These are phyloP conservation scores for Pitta sordida DNA, from an alignment of 2,113 vertebrate genomes.

Conservation along the genomic window DNA sequence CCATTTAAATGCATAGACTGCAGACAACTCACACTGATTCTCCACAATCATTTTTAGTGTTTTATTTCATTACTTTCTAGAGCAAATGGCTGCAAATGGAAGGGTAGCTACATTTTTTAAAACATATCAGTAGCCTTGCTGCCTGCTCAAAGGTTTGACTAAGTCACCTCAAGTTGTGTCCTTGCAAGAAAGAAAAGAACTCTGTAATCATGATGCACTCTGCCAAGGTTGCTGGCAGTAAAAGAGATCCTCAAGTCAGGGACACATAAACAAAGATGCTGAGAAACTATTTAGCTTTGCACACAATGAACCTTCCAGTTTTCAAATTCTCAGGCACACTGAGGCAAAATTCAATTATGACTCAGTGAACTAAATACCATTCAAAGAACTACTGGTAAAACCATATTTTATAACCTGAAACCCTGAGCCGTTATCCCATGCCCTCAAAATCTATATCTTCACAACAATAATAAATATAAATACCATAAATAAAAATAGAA, in stretches of 20 bases:
- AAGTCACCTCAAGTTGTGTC: not conserved
- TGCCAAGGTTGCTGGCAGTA: not conserved
- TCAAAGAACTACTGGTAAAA: not conserved
- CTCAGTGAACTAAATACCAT: not conserved
- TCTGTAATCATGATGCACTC: not conserved
- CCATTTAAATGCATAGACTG: conserved; percentile 36
- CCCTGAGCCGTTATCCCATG: not conserved
- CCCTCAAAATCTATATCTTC: not conserved
- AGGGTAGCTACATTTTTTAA: not conserved
- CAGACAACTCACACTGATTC: not conserved
- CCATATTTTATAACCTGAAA: not conserved
- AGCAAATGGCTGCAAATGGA: conserved; percentile 16
- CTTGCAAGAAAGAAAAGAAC: not conserved
- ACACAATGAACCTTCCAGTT: not conserved
- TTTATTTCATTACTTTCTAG: conserved; percentile 3
- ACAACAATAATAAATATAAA: too few relatives aligned
- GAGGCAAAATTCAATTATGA: not conserved
- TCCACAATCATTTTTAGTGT: not conserved
- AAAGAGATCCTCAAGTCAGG: not conserved
- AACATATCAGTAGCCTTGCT: not conserved
- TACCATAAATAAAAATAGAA: too few relatives aligned
- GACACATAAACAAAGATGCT: not conserved
- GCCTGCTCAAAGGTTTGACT: not conserved
- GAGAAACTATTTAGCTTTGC: not conserved
- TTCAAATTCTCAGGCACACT: not conserved